These are phyloP conservation scores for Podabrus alpinus DNA, from an alignment of 2,888 invertebrate species.

Conservation along the genomic window DNA sequence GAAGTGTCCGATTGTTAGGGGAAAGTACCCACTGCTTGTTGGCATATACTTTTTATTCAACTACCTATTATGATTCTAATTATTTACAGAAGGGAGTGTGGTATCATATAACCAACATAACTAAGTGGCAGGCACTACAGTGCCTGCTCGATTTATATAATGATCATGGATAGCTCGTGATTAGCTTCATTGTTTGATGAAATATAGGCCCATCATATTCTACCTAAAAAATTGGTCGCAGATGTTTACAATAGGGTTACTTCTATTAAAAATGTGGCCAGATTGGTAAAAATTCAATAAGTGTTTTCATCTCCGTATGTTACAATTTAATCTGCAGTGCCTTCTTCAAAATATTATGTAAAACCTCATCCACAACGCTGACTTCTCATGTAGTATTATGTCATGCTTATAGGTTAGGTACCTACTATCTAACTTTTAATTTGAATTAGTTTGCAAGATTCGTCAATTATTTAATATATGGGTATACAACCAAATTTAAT, in stretches of 20 bases:
- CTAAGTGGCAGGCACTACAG: slow-evolving; percentile 53
- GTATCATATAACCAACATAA: slow-evolving; percentile 55
- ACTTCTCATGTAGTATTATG: not conserved
- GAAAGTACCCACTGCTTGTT: slow-evolving; percentile 50
- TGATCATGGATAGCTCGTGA: slow-evolving; percentile 43
- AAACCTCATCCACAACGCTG: not conserved
- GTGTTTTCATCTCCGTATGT: slow-evolving; percentile 34
- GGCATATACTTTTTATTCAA: slow-evolving; percentile 54
- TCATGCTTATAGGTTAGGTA: too few species aligned
- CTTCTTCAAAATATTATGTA: not conserved
- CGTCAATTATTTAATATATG: slow-evolving; percentile 4
- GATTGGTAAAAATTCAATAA: slow-evolving; percentile 46
- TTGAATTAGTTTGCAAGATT: slow-evolving; percentile 11
- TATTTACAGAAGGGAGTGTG: slow-evolving; percentile 49
- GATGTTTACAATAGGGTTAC: slow-evolving; percentile 49
- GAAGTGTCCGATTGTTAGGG: slow-evolving; percentile 48
- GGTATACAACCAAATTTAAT: slow-evolving; percentile 16
- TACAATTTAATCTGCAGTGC: slow-evolving; percentile 10
- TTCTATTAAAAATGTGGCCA: slow-evolving; percentile 51
- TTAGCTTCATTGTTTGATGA: slow-evolving; percentile 44
- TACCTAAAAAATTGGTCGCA: slow-evolving; percentile 51
- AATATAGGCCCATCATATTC: slow-evolving; percentile 52
- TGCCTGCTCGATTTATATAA: slow-evolving; percentile 40
- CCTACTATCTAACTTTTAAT: not conserved
- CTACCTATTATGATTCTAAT: slow-evolving; percentile 59